Percentiles rank a stretch among this genome's conserved stretches.
Evolutionary conservation across 2,797 vertebrate species (phyloP).

Genomic region (Sibirionetta formosa): DNA sequence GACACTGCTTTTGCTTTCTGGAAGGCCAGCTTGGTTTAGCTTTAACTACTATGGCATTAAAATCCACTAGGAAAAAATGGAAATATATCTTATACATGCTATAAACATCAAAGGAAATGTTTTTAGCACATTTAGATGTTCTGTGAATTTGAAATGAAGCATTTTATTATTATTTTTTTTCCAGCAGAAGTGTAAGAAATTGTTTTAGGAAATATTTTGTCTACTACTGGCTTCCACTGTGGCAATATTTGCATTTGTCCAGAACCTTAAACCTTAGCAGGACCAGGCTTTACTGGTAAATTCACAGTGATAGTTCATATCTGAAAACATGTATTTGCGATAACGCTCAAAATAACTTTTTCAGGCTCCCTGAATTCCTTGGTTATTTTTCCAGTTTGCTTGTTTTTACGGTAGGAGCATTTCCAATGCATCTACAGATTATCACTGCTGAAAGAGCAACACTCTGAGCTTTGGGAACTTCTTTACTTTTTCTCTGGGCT

Average conservation of each 20-base stretch:
- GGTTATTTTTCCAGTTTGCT: neutral
- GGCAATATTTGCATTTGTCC: slow-evolving; percentile 31
- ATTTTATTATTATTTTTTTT: neutral
- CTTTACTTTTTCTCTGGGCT: neutral
- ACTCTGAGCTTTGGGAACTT: slow-evolving; percentile 49
- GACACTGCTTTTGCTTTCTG: slow-evolving; percentile 9
- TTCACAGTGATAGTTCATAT: neutral
- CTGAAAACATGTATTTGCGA: neutral
- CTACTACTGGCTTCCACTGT: neutral
- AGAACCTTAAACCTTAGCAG: neutral
- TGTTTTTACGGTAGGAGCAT: neutral
- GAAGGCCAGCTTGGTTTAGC: slow-evolving; percentile 51
- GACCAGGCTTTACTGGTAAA: neutral
- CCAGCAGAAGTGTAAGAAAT: slow-evolving; percentile 6
- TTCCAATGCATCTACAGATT: neutral
- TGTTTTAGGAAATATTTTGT: slow-evolving; percentile 48
- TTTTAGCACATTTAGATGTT: slow-evolving; percentile 25
- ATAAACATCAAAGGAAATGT: slow-evolving; percentile 28
- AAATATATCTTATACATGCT: neutral
- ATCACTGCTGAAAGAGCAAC: neutral
- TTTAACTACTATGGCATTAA: slow-evolving; percentile 5
- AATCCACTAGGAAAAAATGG: slow-evolving; percentile 36
- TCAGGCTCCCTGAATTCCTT: slow-evolving; percentile 9
- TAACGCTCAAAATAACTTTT: slow-evolving; percentile 53
- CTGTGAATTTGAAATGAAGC: slow-evolving; percentile 43